Evolutionary conservation across 2,113 vertebrate genomes (phyloP), one percentile per base, ranked within the genome.

Genomic region (Catharus bicknelli): DNA sequence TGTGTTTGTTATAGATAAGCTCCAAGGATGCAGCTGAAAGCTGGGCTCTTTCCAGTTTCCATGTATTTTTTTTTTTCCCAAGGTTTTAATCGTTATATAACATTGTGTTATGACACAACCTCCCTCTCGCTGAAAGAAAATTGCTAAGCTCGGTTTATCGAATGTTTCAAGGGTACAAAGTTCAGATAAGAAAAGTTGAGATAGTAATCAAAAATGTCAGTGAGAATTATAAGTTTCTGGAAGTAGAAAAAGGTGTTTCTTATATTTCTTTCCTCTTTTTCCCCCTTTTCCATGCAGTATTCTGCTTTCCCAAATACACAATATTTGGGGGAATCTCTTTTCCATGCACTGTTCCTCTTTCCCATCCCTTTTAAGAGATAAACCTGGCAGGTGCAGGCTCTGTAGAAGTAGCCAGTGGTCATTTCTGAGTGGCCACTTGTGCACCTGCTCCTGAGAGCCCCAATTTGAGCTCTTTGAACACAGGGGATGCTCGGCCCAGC

Each of bases 1-100:
- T 81, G 92, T 92, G 94, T 93, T 87, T 91, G 83, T 68, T 94
- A 79, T 1, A 96, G 95, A 97, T 96, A 96, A 97, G 93, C 91
- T 86, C 70, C 22, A 34, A 91, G 77, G 78, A 90, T 88, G 86
- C 79, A 88, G 85, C 91, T 96, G 54, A 92, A 95, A 83, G 81
- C 93, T 95, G 94, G 83, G 90, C 73, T 45, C 61, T 48, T 93
- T 94, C 93, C 95, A 96, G 76, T 59, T 78, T 11, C 91, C 86
- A 54, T 95, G 90, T 90, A 59, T 88, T 93, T 87, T 69, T 61
- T 61, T 50, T 50, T n/a, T 7, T 9, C 53, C 86, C 74, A 73
- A 83, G 86, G 90, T 90, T 95, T 94, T 93, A 95, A 94, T 90
- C 61, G 32, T 93, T 94, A 75, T n/a, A 40, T 93, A 94, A 90